Conservation (phyloP, 2,113 vertebrate genomes). For the Romanogobio albipinnatus region DNA sequence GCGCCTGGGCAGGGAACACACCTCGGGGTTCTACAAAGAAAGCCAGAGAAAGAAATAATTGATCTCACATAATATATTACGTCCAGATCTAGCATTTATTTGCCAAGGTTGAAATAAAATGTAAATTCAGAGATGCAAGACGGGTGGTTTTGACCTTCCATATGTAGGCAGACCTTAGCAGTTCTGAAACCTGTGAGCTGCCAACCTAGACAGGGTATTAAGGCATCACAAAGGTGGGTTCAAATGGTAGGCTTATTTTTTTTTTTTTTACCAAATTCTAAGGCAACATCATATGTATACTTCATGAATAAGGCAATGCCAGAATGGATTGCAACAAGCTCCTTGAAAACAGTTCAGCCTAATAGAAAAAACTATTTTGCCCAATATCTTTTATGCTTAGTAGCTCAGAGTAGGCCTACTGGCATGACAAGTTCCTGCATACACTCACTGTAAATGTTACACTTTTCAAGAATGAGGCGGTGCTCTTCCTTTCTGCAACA, state of each 20-base stretch:
- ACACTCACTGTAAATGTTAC: no score
- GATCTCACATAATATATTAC: slow-evolving; percentile 34
- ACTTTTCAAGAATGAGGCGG: no score
- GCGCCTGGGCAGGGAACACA: not conserved
- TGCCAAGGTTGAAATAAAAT: slow-evolving; percentile 20
- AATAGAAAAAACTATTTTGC: no score
- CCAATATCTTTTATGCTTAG: no score
- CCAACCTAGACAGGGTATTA: not conserved
- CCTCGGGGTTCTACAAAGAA: not conserved
- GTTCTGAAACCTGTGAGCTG: not conserved
- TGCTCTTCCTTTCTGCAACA: no score
- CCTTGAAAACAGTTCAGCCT: not conserved
- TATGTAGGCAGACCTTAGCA: not conserved
- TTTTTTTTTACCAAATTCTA: not conserved
- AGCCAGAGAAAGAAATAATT: slow-evolving; percentile 4
- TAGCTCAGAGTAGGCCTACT: not conserved
- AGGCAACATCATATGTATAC: not conserved
- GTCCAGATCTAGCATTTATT: not conserved
- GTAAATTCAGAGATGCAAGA: not conserved
- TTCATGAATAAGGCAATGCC: not conserved
- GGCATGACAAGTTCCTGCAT: not conserved
- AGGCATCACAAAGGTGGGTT: not conserved
- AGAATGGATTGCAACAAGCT: not conserved
- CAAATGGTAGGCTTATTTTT: not conserved
- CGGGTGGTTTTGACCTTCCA: not conserved